Base-by-base conservation (phyloP, 2,113 vertebrate genomes). In the Otis tarda region DNA sequence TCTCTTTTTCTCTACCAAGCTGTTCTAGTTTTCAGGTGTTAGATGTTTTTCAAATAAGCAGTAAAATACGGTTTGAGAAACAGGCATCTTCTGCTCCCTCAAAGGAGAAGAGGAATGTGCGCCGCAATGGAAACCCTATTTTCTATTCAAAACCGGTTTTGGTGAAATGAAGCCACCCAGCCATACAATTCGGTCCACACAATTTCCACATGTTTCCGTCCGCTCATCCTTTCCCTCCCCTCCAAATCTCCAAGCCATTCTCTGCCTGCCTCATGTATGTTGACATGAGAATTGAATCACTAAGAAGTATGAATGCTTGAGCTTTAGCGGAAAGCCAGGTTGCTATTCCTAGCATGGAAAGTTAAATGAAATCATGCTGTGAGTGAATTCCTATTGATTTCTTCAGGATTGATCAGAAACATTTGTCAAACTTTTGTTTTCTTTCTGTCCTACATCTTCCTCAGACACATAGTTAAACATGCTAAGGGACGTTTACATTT, bases 381-480 rank as follows among this genome's bases (percentile, higher is more conserved):
- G 90, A 86, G 81, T 53, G 43, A 79, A 78, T 97, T 91, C 69
- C 75, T 96, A 93, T 95, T 96, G 97, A 95, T 97, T 97, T 95
- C 86, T 94, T 83, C 28, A 80, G 96, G 80, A 96, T 85, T 93
- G 97, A 97, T 94, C 84, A 88, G 91, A 97, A 97, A 98, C 95
- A 94, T 94, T 97, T 95, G 94, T 97, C 95, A 95, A 96, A 92
- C 49, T 97, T 95, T 92, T 97, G 88, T 95, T 97, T 95, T 92
- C 96, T 96, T 95, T 97, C 97, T 95, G 69, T 88, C 87, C 95
- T 95, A 94, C 83, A 33, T 97, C 95, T 95, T 90, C 91, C 60
- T 91, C 75, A 79, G 95, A 97, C 96, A 96, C 89, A 43, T 77
- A 95, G 91, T 95, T 96, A 97, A 97, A 97, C 93, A 97, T 86